phyloP scores from a whole-genome alignment of 2,888 invertebrate species.

The Xestoiulus laeticollis region DNA sequence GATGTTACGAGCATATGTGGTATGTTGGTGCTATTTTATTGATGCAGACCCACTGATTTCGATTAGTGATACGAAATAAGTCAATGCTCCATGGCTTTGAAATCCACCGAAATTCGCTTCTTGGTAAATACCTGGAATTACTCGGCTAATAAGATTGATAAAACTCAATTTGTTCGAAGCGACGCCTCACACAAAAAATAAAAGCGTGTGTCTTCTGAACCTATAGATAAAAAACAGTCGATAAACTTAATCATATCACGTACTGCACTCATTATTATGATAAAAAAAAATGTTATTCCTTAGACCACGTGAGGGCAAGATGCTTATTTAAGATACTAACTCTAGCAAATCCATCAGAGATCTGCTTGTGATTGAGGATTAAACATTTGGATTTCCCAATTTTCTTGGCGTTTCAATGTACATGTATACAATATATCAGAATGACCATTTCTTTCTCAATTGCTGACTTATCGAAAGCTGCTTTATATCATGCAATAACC shows the following conservation, averaged over 20 bases:
- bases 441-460: not conserved
- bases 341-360: not conserved
- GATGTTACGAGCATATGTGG: not conserved
- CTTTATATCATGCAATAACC: no score
- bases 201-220: not conserved
- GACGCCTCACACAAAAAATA: not conserved
- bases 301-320: no score
- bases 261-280: not conserved
- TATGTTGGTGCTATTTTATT: not conserved
- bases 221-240: conserved; percentile 19
- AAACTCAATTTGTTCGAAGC: conserved; percentile 21
- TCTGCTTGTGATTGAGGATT: not conserved
- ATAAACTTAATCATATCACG: conserved; percentile 2
- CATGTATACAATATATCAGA: not conserved
- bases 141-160: conserved; percentile 4
- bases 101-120: not conserved
- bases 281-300: not conserved
- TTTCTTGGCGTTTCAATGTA: not conserved
- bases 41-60: conserved; percentile 19
- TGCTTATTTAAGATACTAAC: not conserved
- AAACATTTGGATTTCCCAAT: not conserved
- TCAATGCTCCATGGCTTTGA: conserved; percentile 1
- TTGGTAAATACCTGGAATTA: conserved; percentile 31
- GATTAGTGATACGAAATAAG: conserved; percentile 4
- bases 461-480: no score